phyloP scores from a whole-genome alignment of 2,797 vertebrate species.

The Danio albolineatus region DNA sequence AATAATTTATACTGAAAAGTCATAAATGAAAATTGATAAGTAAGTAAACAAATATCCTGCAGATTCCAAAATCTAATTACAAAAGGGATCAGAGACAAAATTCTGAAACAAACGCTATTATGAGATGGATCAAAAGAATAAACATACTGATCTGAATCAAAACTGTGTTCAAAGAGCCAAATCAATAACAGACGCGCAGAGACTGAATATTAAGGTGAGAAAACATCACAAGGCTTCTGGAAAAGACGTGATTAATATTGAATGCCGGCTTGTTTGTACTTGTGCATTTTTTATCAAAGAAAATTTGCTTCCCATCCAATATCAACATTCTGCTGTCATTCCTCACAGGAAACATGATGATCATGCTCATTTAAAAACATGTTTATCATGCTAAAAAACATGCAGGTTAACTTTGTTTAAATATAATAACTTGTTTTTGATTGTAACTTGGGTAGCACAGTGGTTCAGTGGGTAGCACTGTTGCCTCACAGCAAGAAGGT shows the following conservation, averaged over 20 bases:
- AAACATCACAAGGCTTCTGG: conserved; percentile 13
- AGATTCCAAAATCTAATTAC: neutral
- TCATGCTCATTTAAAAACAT: conserved; percentile 22
- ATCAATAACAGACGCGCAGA: neutral
- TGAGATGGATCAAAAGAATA: conserved; percentile 20
- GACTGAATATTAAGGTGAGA: conserved; percentile 23
- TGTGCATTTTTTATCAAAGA: conserved; percentile 38
- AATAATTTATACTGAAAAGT: no score
- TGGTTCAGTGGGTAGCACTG: no score
- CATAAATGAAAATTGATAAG: no score
- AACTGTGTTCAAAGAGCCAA: neutral
- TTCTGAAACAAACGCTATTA: neutral
- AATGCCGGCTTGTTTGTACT: conserved; percentile 27
- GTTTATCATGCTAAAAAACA: no score
- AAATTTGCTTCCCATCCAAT: conserved; percentile 29
- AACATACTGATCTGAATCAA: neutral
- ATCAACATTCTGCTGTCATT: conserved; percentile 32
- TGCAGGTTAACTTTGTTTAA: no score
- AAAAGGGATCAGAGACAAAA: neutral
- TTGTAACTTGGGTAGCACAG: no score
- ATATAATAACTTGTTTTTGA: no score
- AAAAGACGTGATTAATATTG: conserved; percentile 36
- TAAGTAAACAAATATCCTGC: no score
- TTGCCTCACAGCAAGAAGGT: no score
- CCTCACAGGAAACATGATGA: conserved; percentile 35